Evolutionary conservation across 2,888 invertebrate species (phyloP).

Genomic region (Bembecia ichneumoniformis): DNA sequence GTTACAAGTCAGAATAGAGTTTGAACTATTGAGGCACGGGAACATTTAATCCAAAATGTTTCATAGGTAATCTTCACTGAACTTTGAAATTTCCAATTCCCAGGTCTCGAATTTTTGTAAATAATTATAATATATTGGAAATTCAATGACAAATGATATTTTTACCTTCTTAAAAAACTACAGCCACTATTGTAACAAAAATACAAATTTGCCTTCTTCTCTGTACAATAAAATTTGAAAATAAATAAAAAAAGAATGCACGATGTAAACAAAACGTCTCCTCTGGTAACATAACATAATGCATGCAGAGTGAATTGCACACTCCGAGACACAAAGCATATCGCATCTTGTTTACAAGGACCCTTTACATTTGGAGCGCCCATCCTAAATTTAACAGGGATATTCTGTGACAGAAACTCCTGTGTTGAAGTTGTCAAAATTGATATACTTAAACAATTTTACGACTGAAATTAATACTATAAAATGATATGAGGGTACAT

Average conservation of each 20-base stretch:
- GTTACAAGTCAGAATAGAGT: no score
- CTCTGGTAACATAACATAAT: neutral
- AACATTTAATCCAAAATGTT: no score
- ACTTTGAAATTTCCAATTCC: no score
- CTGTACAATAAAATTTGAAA: neutral
- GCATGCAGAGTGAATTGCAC: neutral
- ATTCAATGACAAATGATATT: no score
- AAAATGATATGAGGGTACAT: no score
- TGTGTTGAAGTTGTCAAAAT: no score
- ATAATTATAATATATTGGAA: no score
- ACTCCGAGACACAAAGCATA: slow-evolving; percentile 26
- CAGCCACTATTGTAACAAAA: neutral
- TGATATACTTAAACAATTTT: no score
- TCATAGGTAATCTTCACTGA: no score
- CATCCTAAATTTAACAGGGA: slow-evolving; percentile 21
- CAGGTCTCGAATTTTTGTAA: no score
- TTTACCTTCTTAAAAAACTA: neutral
- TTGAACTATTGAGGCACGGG: no score
- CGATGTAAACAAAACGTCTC: neutral
- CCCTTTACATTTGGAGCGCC: slow-evolving; percentile 34
- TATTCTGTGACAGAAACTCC: slow-evolving; percentile 1
- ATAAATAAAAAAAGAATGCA: neutral
- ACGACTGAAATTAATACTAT: no score
- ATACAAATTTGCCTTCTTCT: neutral
- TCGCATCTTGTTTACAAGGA: slow-evolving; percentile 29